A percentile compares a stretch with the other conserved stretches of the same genome.
phyloP scores from a whole-genome alignment of 2,113 vertebrate genomes.

The Lucifuga dentata region DNA sequence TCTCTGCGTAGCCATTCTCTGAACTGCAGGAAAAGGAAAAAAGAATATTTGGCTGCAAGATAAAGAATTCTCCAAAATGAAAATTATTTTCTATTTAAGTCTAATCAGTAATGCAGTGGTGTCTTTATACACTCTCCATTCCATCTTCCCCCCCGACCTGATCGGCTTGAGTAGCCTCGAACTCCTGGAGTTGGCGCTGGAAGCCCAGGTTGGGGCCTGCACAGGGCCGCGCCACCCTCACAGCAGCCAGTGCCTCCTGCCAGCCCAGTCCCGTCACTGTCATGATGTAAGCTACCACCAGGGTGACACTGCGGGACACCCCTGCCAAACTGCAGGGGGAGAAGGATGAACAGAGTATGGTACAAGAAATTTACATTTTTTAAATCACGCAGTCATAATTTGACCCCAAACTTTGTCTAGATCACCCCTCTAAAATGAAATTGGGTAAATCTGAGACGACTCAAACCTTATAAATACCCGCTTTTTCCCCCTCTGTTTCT shows the following conservation, averaged over 20 bases:
- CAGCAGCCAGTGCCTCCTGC: conserved; percentile 90
- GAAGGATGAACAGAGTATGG: background rate
- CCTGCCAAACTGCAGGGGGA: conserved; percentile 88
- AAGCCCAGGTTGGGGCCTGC: conserved; percentile 95
- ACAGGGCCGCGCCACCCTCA: conserved; percentile 88
- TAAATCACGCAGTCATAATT: background rate
- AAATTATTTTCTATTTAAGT: background rate
- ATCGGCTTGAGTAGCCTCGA: conserved; percentile 86
- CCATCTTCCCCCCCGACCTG: conserved; percentile 78
- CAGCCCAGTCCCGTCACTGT: conserved; percentile 93
- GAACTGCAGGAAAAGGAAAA: conserved; percentile 79
- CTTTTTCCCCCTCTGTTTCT: conserved; percentile 58
- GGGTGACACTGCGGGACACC: conserved; percentile 93
- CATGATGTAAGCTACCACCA: conserved; percentile 97
- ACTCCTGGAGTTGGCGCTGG: conserved; percentile 93
- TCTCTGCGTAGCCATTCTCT: conserved; percentile 89
- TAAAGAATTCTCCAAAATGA: background rate
- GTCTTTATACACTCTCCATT: background rate
- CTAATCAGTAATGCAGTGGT: background rate
- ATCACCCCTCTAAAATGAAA: too few relatives aligned
- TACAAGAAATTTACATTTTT: background rate
- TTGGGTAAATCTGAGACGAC: background rate
- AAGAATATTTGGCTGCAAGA: background rate
- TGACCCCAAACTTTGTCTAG: background rate
- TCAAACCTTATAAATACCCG: conserved; percentile 38